Percentiles rank a stretch among this genome's conserved stretches.
Evolutionary conservation across 1,140 invertebrate genomes (phyloP).

Genomic region (Hyles euphorbiae): DNA sequence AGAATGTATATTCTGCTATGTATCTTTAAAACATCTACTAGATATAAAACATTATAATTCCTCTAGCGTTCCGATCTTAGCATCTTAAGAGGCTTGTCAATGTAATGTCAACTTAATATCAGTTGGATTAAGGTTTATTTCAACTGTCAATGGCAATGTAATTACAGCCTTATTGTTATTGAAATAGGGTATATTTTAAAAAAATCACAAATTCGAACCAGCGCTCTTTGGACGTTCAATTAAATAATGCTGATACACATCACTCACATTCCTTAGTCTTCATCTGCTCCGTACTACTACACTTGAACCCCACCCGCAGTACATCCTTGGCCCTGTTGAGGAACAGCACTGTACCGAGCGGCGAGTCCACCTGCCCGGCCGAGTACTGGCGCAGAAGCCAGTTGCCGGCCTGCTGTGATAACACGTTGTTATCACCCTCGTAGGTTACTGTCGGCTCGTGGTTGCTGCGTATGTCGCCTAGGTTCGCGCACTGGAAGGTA

Average conservation of each 20-base stretch:
- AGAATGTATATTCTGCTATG: no score
- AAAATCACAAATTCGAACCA: no score
- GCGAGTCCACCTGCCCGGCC: constrained; percentile 72
- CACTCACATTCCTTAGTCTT: constrained; percentile 79
- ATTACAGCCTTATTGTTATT: no score
- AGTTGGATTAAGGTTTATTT: no score
- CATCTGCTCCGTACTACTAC: constrained; percentile 57
- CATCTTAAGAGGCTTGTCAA: no score
- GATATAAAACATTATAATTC: no score
- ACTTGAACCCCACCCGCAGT: constrained; percentile 71
- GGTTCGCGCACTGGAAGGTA: constrained; percentile 62
- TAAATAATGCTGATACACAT: neutral
- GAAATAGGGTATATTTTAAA: no score
- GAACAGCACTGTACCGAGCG: constrained; percentile 80
- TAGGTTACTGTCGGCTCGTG: constrained; percentile 96
- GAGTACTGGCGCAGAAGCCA: constrained; percentile 85
- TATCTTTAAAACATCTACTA: no score
- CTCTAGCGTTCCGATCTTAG: no score
- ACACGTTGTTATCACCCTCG: constrained; percentile 97
- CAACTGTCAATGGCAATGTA: no score
- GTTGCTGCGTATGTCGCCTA: constrained; percentile 90
- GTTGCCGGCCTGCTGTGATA: constrained; percentile 96
- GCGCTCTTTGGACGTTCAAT: no score
- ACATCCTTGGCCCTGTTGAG: constrained; percentile 74
- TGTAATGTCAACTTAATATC: no score